A percentile compares a stretch with the other conserved stretches of the same genome.
These are phyloP conservation scores for Struthidea cinerea DNA, from an alignment of 2,113 vertebrate species.

Conservation along the genomic window DNA sequence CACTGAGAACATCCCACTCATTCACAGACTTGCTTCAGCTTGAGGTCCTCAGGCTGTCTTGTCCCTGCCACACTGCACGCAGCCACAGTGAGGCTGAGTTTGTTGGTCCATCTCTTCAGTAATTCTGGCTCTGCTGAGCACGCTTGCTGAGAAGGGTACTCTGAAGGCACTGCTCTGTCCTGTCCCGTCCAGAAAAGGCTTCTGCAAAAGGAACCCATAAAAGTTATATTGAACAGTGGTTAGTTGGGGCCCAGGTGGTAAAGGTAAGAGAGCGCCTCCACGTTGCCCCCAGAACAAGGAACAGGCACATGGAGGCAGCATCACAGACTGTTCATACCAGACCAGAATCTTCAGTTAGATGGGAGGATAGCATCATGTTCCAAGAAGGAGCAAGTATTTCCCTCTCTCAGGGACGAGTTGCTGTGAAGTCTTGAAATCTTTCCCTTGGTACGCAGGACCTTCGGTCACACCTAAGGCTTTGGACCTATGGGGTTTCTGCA, in stretches of 20 bases:
- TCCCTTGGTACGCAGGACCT: background rate
- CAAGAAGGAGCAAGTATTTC: constrained; percentile 11
- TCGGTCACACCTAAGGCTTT: background rate
- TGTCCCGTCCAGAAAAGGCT: constrained; percentile 1
- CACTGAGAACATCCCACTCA: background rate
- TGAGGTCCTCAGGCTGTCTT: background rate
- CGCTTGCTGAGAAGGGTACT: background rate
- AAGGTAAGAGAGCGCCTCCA: background rate
- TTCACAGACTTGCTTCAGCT: background rate
- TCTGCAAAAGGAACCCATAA: background rate
- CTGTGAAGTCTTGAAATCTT: constrained; percentile 13
- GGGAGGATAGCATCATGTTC: background rate
- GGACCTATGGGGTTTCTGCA: background rate
- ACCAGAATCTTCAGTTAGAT: background rate
- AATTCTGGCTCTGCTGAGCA: background rate
- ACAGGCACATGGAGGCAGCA: background rate
- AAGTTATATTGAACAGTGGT: background rate
- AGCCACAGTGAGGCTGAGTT: background rate
- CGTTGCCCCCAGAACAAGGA: constrained; percentile 15
- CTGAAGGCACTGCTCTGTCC: constrained; percentile 10
- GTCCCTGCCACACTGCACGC: background rate
- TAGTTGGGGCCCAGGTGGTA: background rate
- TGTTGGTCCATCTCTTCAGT: background rate
- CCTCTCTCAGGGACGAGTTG: background rate
- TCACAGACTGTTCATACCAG: background rate